Evolutionary conservation across 2,113 vertebrate species (phyloP).

Genomic region (Mungos mungo): DNA sequence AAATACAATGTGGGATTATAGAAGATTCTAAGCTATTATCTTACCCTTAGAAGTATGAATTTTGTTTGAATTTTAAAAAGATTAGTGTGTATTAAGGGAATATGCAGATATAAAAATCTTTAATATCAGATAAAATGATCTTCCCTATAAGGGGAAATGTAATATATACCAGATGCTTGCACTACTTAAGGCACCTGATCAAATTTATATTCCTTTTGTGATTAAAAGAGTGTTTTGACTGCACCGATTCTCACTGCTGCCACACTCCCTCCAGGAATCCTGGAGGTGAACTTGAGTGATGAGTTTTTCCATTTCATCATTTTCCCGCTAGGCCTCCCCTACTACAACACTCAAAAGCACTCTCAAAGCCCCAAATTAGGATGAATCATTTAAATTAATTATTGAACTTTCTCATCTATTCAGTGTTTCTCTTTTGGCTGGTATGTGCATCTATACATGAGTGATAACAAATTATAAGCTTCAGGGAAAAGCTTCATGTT

Average conservation of each 20-base stretch:
- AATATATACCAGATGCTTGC: neutral
- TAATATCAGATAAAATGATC: neutral
- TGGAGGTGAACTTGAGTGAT: neutral
- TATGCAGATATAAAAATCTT: neutral
- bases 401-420: neutral
- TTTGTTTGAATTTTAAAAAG: conserved; percentile 33
- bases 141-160: neutral
- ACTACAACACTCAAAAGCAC: neutral
- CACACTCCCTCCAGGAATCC: neutral
- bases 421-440: neutral
- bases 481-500: neutral
- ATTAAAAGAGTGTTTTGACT: neutral
- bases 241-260: neutral
- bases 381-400: neutral
- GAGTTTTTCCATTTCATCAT: neutral
- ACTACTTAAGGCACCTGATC: neutral
- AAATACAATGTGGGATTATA: neutral
- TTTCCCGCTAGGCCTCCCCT: neutral
- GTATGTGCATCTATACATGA: neutral
- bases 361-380: neutral
- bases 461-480: neutral
- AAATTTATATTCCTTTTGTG: neutral
- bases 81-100: neutral
- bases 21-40: neutral
- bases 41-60: conserved; percentile 13